Conservation (phyloP, 2,797 vertebrate genomes). For the Octomys mimax region DNA sequence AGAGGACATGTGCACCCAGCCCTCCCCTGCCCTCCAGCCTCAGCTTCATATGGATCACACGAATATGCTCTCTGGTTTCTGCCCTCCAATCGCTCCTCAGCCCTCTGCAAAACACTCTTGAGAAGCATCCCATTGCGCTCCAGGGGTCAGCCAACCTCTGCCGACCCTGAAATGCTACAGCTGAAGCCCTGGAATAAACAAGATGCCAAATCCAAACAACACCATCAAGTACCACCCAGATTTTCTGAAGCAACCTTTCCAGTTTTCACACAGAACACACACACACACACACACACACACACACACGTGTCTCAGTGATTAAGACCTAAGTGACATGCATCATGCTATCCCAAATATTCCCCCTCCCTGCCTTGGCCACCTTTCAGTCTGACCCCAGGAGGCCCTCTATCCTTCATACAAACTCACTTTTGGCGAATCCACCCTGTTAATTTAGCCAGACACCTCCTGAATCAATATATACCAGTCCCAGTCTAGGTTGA, state of each 20-base stretch:
- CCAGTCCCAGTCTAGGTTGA: background rate
- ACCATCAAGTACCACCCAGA: background rate
- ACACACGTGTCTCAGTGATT: background rate
- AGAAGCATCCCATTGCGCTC: background rate
- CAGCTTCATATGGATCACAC: background rate
- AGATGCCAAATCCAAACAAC: background rate
- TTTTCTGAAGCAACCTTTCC: constrained; percentile 4
- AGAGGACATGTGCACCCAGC: background rate
- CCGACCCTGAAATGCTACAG: background rate
- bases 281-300: too few relatives aligned
- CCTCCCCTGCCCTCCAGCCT: background rate
- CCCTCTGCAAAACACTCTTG: background rate
- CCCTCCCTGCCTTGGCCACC: background rate
- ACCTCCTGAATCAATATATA: background rate
- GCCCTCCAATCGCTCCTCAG: background rate
- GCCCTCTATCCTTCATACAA: background rate
- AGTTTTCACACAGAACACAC: background rate
- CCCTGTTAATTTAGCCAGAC: background rate
- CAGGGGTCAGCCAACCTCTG: background rate
- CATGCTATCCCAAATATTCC: background rate
- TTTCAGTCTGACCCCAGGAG: background rate
- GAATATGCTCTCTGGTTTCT: background rate
- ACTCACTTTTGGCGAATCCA: background rate
- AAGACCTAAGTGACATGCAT: background rate
- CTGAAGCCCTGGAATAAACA: background rate